Evolutionary conservation across 2,888 invertebrate species (phyloP).

Genomic region (Diaperis boleti): DNA sequence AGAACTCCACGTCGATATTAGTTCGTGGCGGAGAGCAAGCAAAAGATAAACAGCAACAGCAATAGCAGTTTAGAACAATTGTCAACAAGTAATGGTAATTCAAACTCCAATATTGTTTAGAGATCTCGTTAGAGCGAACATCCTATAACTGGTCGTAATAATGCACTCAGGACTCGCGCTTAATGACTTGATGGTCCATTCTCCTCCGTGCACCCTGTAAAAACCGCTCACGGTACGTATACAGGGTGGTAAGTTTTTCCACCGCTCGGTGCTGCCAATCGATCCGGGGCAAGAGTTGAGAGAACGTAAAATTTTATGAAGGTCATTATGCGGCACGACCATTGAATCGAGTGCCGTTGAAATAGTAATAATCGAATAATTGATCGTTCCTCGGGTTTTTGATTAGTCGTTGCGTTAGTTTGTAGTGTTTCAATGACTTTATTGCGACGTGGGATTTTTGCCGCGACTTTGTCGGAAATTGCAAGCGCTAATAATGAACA

Average conservation of each 20-base stretch:
- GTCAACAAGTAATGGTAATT: conserved; percentile 44
- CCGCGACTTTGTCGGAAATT: conserved; percentile 13
- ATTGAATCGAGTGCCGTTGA: conserved; percentile 60
- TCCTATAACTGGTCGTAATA: conserved; percentile 46
- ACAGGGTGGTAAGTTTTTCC: neutral
- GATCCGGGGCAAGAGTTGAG: conserved; percentile 60
- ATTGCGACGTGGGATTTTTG: conserved; percentile 38
- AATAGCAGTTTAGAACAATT: conserved; percentile 39
- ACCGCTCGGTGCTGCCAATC: conserved; percentile 50
- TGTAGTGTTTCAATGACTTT: conserved; percentile 51
- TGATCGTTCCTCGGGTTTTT: conserved; percentile 60
- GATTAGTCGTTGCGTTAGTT: conserved; percentile 57
- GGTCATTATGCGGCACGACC: conserved; percentile 62
- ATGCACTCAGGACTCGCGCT: conserved; percentile 51
- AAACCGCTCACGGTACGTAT: conserved; percentile 36
- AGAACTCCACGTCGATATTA: conserved; percentile 6
- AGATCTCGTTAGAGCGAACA: conserved; percentile 39
- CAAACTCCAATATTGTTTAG: conserved; percentile 43
- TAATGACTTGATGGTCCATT: conserved; percentile 56
- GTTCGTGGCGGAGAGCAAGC: conserved; percentile 3
- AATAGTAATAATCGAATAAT: conserved; percentile 62
- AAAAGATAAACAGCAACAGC: conserved; percentile 37
- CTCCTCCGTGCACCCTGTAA: conserved; percentile 47
- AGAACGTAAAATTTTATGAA: conserved; percentile 63
- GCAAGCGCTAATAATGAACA: neutral